Conservation (phyloP, 2,113 vertebrate species). For the Xiphorhynchus elegans region DNA sequence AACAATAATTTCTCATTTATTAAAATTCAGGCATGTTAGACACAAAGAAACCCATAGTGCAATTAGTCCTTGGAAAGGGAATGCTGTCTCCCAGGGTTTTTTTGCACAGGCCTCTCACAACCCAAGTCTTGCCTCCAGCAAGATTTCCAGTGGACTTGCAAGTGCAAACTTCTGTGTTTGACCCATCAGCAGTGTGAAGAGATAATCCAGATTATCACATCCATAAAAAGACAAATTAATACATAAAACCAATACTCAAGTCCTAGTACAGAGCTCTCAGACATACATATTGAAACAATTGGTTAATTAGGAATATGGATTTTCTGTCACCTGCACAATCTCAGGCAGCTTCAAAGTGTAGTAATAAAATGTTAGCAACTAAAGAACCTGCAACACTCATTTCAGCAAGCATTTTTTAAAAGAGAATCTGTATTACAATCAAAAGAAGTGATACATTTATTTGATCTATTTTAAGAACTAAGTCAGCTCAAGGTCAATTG, state of each 20-base stretch:
- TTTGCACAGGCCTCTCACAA: background rate
- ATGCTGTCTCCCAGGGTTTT: background rate
- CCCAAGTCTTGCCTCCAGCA: background rate
- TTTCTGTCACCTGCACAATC: slow-evolving; percentile 23
- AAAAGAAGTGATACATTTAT: slow-evolving; percentile 62
- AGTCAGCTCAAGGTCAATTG: slow-evolving; percentile 73
- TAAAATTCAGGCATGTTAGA: slow-evolving; percentile 2
- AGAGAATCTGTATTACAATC: slow-evolving; percentile 56
- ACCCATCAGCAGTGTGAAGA: background rate
- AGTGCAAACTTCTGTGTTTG: background rate
- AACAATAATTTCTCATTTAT: slow-evolving; percentile 28
- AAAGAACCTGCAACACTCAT: slow-evolving; percentile 57
- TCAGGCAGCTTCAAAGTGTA: slow-evolving; percentile 55
- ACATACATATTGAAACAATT: slow-evolving; percentile 45
- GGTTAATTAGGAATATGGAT: slow-evolving; percentile 15
- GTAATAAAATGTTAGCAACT: slow-evolving; percentile 52
- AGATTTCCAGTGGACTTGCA: background rate
- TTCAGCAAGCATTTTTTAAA: slow-evolving; percentile 58
- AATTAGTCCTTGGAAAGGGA: background rate
- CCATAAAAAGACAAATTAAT: background rate
- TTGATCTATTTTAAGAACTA: slow-evolving; percentile 70
- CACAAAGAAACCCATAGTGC: background rate
- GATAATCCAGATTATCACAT: background rate
- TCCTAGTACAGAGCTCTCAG: background rate
- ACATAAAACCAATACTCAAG: background rate